Percentiles rank a stretch among this genome's conserved stretches.
Conservation (phyloP, 2,113 vertebrate species). For the Bujurquina vittata region DNA sequence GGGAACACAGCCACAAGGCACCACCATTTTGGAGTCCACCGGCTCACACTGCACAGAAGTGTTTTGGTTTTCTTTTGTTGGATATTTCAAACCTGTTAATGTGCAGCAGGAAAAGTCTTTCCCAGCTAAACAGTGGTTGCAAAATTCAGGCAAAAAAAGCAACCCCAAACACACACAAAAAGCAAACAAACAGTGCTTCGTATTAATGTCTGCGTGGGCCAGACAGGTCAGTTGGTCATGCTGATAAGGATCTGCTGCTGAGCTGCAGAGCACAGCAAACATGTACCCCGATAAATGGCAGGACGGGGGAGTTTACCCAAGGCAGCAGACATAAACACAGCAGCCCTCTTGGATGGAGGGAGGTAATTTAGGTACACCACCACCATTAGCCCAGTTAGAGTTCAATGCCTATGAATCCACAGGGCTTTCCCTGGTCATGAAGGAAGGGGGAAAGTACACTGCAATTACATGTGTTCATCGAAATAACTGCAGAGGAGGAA, state of each 20-base stretch:
- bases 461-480: constrained; percentile 58
- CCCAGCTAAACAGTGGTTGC: not conserved
- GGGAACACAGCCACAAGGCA: not conserved
- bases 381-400: constrained; percentile 80
- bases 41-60: no score
- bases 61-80: not conserved
- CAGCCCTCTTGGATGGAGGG: constrained; percentile 73
- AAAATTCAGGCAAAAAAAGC: not conserved
- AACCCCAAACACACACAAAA: not conserved
- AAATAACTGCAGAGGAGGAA: constrained; percentile 66
- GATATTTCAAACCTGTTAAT: not conserved
- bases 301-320: constrained; percentile 68
- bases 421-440: constrained; percentile 69
- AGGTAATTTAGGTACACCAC: constrained; percentile 80
- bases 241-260: constrained; percentile 77
- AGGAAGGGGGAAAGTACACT: constrained; percentile 62
- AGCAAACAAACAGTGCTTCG: not conserved
- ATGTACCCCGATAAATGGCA: constrained; percentile 75
- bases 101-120: not conserved
- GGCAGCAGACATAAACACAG: constrained; percentile 83
- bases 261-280: constrained; percentile 80
- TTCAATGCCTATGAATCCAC: constrained; percentile 80
- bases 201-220: constrained; percentile 45
- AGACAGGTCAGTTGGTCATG: constrained; percentile 63
- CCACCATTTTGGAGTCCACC: rapidly evolving